Conservation (phyloP, 2,888 invertebrate species). For the Zaprionus lineosus region DNA sequence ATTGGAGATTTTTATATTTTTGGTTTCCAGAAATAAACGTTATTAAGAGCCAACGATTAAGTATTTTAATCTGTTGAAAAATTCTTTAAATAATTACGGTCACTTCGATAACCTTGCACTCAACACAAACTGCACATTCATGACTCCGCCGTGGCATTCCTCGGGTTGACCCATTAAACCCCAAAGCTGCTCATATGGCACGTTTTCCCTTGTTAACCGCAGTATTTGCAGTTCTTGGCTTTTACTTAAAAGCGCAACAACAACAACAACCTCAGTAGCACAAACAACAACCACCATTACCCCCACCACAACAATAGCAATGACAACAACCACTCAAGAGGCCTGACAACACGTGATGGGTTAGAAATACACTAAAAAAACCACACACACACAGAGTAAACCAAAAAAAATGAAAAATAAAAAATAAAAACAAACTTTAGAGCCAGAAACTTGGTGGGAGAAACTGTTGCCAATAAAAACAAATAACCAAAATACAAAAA, state of each 20-base stretch:
- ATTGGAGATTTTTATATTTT: no score
- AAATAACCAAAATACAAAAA: conserved; percentile 2
- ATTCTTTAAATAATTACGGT: no score
- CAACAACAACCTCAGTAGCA: no score
- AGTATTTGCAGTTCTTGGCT: conserved; percentile 33
- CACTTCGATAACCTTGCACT: no score
- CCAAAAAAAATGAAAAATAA: not conserved
- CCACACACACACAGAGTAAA: no score
- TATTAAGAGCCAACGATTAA: no score
- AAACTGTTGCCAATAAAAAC: conserved; percentile 25
- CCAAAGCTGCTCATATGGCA: conserved; percentile 42
- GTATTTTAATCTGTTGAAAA: no score
- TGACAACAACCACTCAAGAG: conserved; percentile 12
- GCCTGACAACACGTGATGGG: conserved; percentile 33
- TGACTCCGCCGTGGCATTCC: conserved; percentile 19
- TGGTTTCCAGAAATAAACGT: no score
- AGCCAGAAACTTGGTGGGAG: conserved; percentile 30
- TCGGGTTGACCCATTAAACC: conserved; percentile 43
- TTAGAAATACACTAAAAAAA: conserved; percentile 20
- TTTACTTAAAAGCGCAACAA: conserved; percentile 2
- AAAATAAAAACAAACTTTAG: conserved; percentile 14
- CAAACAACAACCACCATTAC: no score
- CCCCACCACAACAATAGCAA: conserved; percentile 4
- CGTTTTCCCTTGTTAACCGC: conserved; percentile 37
- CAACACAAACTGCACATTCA: conserved; percentile 24